Evolutionary conservation across 2,797 vertebrate species (phyloP).

Genomic region (Vultur gryphus): DNA sequence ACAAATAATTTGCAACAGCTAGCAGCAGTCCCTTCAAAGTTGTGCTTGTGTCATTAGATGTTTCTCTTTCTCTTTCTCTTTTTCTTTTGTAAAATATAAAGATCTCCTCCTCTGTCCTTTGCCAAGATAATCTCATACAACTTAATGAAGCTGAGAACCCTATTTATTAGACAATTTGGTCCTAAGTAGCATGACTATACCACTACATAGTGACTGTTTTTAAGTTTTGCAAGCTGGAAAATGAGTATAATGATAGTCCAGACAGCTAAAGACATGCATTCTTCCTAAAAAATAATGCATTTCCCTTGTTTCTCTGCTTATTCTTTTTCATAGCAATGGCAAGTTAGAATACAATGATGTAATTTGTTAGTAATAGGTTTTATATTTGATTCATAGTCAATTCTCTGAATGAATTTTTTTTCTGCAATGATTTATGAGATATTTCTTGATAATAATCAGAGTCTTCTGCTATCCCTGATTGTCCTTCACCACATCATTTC

Average conservation of each 20-base stretch:
- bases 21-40: not conserved
- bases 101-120: not conserved
- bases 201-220: not conserved
- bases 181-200: not conserved
- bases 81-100: not conserved
- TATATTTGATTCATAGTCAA: not conserved
- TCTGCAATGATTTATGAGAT: not conserved
- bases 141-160: not conserved
- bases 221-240: not conserved
- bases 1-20: not conserved
- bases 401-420: not conserved
- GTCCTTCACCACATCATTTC: not conserved
- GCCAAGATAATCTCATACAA: not conserved
- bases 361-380: not conserved
- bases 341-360: not conserved
- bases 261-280: not conserved
- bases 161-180: not conserved
- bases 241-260: not conserved
- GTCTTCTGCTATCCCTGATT: not conserved
- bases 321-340: not conserved
- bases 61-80: not conserved
- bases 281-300: not conserved
- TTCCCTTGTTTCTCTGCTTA: not conserved
- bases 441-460: not conserved
- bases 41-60: not conserved